phyloP scores from a whole-genome alignment of 2,113 vertebrate genomes.

The Opisthocomus hoazin region DNA sequence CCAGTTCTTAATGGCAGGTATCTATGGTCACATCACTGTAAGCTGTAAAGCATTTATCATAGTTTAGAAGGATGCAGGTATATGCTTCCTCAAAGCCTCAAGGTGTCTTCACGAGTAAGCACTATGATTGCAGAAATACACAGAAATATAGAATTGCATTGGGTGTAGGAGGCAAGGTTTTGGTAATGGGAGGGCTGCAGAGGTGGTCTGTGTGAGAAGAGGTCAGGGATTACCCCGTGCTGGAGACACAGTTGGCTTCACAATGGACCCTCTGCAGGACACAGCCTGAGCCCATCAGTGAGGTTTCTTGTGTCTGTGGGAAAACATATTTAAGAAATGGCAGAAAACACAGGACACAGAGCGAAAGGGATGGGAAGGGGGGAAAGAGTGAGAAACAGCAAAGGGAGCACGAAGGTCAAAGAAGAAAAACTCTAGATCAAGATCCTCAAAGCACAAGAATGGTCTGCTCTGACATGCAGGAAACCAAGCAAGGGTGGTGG shows the following conservation, averaged over 20 bases:
- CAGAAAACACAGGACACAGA: background rate
- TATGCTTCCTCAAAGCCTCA: background rate
- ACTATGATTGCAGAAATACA: background rate
- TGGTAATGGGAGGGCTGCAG: background rate
- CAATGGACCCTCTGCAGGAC: background rate
- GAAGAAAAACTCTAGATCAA: background rate
- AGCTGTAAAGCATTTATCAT: background rate
- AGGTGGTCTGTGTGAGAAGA: background rate
- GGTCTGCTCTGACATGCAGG: background rate
- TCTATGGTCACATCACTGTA: background rate
- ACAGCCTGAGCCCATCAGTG: fast-evolving
- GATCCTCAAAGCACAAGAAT: background rate
- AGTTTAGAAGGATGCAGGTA: background rate
- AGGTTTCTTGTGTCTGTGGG: background rate
- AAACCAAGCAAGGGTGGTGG: fast-evolving
- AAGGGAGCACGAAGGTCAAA: background rate
- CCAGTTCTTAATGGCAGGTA: background rate
- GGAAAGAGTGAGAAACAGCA: background rate
- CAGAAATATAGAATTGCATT: background rate
- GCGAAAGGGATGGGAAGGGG: too few species aligned
- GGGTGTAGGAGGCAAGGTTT: background rate
- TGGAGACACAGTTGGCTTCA: background rate
- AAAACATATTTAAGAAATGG: background rate
- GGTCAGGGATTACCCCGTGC: background rate
- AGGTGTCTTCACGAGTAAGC: background rate